Evolutionary conservation across 1,140 invertebrate genomes (phyloP).

Genomic region (Saccostrea cuccullata): DNA sequence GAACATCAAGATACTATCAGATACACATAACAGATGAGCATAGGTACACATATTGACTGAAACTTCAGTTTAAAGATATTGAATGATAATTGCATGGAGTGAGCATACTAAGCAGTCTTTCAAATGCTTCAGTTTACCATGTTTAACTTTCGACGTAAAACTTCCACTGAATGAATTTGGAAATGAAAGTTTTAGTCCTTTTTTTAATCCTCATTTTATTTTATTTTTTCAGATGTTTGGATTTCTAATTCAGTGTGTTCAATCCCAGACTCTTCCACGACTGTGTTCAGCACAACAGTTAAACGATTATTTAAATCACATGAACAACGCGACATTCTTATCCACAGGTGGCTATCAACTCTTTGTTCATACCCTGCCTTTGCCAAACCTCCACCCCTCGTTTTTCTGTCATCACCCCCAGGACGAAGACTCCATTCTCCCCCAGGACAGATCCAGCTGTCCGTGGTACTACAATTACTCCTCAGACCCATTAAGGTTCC

Average conservation of each 20-base stretch:
- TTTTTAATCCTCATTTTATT: not conserved
- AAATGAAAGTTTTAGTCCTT: not conserved
- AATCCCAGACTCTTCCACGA: not conserved
- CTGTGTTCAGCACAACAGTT: not conserved
- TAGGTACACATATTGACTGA: too few species aligned
- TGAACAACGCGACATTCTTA: not conserved
- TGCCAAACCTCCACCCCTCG: not conserved
- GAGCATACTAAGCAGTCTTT: too few species aligned
- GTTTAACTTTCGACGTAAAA: too few species aligned
- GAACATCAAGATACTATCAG: too few species aligned
- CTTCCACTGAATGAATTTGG: too few species aligned
- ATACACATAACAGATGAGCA: too few species aligned
- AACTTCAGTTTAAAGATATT: too few species aligned
- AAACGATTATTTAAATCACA: not conserved
- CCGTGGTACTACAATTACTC: not conserved
- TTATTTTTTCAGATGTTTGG: slow-evolving; percentile 6
- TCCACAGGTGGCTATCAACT: not conserved
- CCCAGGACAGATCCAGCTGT: not conserved
- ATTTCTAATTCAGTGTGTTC: not conserved
- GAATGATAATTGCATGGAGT: too few species aligned
- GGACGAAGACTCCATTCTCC: not conserved
- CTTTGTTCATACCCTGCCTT: not conserved
- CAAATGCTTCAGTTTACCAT: too few species aligned
- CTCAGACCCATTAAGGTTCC: not conserved
- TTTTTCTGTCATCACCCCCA: not conserved